These are phyloP conservation scores for Anagyrus pseudococci DNA, from an alignment of 2,888 invertebrate species.

Conservation along the genomic window DNA sequence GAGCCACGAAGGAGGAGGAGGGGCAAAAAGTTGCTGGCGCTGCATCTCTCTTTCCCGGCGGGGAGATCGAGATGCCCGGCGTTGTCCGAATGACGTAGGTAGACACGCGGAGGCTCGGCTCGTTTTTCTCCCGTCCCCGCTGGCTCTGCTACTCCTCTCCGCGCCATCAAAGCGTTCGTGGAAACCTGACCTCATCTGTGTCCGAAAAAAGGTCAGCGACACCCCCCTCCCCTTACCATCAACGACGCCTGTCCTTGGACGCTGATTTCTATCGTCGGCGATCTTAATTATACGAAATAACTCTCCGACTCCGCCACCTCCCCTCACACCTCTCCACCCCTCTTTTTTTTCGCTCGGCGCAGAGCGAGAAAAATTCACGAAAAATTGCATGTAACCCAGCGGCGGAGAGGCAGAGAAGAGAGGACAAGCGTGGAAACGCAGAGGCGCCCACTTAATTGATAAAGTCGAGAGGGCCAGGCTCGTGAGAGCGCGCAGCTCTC, in stretches of 20 bases:
- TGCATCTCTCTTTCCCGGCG: too few relatives aligned
- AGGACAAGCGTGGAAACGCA: too few relatives aligned
- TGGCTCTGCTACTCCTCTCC: slow-evolving; percentile 22
- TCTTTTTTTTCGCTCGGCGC: too few relatives aligned
- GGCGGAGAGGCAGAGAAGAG: too few relatives aligned
- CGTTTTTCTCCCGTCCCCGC: slow-evolving; percentile 22
- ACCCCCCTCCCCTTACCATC: slow-evolving; percentile 7
- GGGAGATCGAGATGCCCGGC: slow-evolving; percentile 1
- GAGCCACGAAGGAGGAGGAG: background rate
- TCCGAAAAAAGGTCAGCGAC: slow-evolving; percentile 44
- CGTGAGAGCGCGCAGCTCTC: too few relatives aligned
- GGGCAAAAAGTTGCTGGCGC: slow-evolving; percentile 1
- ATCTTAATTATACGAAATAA: slow-evolving; percentile 20
- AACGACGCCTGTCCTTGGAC: slow-evolving; percentile 26
- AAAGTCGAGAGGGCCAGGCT: too few relatives aligned
- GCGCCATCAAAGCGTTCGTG: slow-evolving; percentile 27
- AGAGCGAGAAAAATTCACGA: too few relatives aligned
- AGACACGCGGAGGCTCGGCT: slow-evolving; percentile 11
- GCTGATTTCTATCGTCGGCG: slow-evolving; percentile 19
- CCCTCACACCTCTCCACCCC: too few relatives aligned
- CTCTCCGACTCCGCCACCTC: slow-evolving; percentile 1
- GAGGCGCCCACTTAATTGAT: too few relatives aligned
- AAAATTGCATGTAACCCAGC: too few relatives aligned
- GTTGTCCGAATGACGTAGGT: slow-evolving; percentile 20
- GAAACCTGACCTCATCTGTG: slow-evolving; percentile 43